Base-by-base conservation (phyloP, 2,888 invertebrate species). In the Stenoptilia bipunctidactyla region DNA sequence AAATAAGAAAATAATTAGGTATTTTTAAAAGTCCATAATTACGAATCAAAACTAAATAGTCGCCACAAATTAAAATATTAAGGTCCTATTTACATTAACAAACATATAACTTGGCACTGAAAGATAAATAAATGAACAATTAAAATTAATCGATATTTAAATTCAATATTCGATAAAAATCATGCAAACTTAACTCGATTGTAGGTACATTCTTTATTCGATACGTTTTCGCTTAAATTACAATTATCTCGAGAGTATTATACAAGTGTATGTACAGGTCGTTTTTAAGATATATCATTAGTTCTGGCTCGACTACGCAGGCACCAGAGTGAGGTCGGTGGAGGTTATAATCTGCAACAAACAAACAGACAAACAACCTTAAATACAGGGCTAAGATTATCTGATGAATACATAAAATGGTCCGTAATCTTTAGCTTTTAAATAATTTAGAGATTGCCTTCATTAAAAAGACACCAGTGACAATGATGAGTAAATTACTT, bases 321-420 rank as follows among this genome's bases (percentile, higher is more conserved):
- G 83, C 82, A 83, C 82, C 83, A 69, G 71, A 66, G 69, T 80
- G 79, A 80, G 82, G 80, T 80, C 80, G 82, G 82, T 79, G 82
- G 82, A 77, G 79, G 69, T 71, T 53, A 62, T 70, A 58, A 74
- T 57, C 80, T 79, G 75, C 6, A 70, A 70, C 42, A 50, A 54
- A n/a, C n/a, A 57, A 47, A 37, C 46, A 43, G 46, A 41, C 40
- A 34, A 10, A 36, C 37, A 30, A 39, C 25, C 4, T 20, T 20
- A n/a, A n/a, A n/a, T n/a, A n/a, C n/a, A n/a, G n/a, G n/a, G n/a
- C n/a, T n/a, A n/a, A n/a, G n/a, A n/a, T n/a, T n/a, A n/a, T n/a
- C n/a, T n/a, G n/a, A n/a, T n/a, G n/a, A n/a, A n/a, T n/a, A n/a
- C n/a, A n/a, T n/a, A n/a, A n/a, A n/a, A n/a, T n/a, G n/a, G n/a